Evolutionary conservation across 2,888 invertebrate species (phyloP).

Genomic region (Acanthopleura granulata): DNA sequence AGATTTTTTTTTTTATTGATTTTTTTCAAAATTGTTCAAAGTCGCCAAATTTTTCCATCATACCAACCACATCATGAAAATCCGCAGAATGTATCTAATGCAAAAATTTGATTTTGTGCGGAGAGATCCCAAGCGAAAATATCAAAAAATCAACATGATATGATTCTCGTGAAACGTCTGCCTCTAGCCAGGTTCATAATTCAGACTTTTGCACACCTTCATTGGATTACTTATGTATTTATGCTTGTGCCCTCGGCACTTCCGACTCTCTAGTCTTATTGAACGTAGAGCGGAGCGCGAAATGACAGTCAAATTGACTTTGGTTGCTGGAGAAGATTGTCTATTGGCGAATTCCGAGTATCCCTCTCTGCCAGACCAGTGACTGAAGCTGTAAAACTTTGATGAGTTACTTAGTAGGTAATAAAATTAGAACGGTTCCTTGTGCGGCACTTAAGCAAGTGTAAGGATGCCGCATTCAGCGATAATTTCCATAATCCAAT

Average conservation of each 20-base stretch:
- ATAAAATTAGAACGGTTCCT: constrained; percentile 2
- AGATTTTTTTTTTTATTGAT: too few species aligned
- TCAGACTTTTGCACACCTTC: background rate
- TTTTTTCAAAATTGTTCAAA: too few species aligned
- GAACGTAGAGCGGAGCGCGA: background rate
- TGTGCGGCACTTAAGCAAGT: constrained; percentile 8
- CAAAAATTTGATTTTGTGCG: too few species aligned
- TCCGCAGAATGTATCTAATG: too few species aligned
- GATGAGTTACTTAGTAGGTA: constrained; percentile 17
- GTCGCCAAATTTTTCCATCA: too few species aligned
- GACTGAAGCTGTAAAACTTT: background rate
- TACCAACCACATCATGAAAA: too few species aligned
- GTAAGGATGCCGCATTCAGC: constrained; percentile 4
- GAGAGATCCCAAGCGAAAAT: too few species aligned
- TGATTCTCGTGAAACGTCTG: too few species aligned
- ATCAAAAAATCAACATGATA: too few species aligned
- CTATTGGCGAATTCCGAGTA: background rate
- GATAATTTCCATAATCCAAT: constrained; percentile 17
- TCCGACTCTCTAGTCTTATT: background rate
- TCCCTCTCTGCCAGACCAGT: background rate
- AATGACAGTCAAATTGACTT: constrained; percentile 16
- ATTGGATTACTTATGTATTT: constrained; percentile 16
- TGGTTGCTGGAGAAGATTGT: background rate
- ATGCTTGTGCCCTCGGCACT: background rate
- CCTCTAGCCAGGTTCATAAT: background rate